Evolutionary conservation across 1,140 invertebrate genomes (phyloP).

Genomic region (Chionoecetes opilio): DNA sequence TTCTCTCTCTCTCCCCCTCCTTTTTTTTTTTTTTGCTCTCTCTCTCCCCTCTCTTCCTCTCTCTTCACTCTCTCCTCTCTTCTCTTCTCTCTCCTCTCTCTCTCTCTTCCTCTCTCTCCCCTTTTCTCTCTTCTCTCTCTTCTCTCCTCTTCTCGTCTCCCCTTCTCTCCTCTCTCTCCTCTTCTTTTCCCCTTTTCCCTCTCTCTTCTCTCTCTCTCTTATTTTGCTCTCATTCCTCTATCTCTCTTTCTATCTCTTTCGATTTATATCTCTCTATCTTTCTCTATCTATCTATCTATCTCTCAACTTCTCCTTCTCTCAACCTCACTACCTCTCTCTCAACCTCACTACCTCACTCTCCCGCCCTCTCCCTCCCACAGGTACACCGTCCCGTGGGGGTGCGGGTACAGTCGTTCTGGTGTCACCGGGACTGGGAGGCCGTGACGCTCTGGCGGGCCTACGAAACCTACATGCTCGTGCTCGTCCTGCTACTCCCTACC

Average conservation of each 20-base stretch:
- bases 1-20: too few species aligned
- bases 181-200: too few species aligned
- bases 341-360: background rate
- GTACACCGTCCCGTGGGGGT: slow-evolving; percentile 86
- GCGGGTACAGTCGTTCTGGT: slow-evolving; percentile 86
- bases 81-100: too few species aligned
- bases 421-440: slow-evolving; percentile 86
- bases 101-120: too few species aligned
- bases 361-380: slow-evolving; percentile 82
- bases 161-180: too few species aligned
- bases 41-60: background rate
- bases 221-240: too few species aligned
- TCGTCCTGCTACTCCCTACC: slow-evolving; percentile 88
- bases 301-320: background rate
- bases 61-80: background rate
- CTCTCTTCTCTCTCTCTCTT: too few species aligned
- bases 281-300: too few species aligned
- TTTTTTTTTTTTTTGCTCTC: background rate
- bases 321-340: background rate
- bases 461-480: slow-evolving; percentile 88
- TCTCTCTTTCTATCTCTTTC: too few species aligned
- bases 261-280: too few species aligned
- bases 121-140: too few species aligned
- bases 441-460: slow-evolving; percentile 86
- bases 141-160: too few species aligned